Percentiles rank a stretch among this genome's conserved stretches.
Conservation (phyloP, 2,113 vertebrate species). For the Acanthochromis polyacanthus region DNA sequence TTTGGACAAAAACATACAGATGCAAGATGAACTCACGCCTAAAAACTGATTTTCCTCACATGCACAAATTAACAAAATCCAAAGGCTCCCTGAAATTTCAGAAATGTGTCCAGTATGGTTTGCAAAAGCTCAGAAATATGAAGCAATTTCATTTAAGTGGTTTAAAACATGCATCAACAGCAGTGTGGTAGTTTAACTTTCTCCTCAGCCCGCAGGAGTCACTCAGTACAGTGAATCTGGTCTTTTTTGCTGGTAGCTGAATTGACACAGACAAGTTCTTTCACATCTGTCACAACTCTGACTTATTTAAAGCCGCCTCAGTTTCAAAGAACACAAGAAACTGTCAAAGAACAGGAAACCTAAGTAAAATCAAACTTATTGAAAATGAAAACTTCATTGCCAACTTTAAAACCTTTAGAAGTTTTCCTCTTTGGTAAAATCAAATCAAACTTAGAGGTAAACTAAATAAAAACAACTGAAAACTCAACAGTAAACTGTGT, state of each 20-base stretch:
- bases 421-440: conserved; percentile 44
- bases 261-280: background rate
- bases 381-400: conserved; percentile 7
- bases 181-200: background rate
- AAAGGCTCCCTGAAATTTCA: conserved; percentile 3
- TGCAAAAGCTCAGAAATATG: background rate
- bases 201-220: background rate
- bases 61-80: background rate
- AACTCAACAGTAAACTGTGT: background rate
- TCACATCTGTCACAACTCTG: background rate
- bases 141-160: background rate
- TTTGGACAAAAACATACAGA: too few relatives aligned
- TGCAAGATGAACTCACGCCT: too few relatives aligned
- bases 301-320: background rate
- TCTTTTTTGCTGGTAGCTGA: conserved; percentile 50
- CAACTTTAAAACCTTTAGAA: conserved; percentile 19
- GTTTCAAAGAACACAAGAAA: background rate
- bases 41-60: background rate
- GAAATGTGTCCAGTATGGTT: background rate
- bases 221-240: conserved; percentile 39
- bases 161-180: conserved; percentile 11
- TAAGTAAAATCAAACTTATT: background rate
- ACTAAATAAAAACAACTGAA: background rate
- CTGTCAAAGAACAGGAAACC: background rate
- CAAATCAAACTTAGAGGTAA: background rate